Conservation (phyloP, 1,140 invertebrate species). For the Calosoma granatense region DNA sequence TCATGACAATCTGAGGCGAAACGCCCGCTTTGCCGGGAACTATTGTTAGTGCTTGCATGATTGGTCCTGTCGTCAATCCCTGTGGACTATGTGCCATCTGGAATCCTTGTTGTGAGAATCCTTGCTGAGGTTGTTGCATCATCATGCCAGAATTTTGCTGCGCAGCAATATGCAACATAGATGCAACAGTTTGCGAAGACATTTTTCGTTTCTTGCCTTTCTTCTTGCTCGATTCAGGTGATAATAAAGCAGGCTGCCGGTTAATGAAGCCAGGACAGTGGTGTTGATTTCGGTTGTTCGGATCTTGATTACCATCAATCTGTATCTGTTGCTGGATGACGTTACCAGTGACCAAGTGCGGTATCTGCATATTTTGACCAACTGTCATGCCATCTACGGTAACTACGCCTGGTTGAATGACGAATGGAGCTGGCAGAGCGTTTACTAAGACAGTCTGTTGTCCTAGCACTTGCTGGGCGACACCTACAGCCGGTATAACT, state of each 20-base stretch:
- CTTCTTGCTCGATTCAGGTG: conserved; percentile 58
- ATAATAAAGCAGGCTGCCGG: conserved; percentile 48
- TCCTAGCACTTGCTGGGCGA: conserved; percentile 52
- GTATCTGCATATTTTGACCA: conserved; percentile 54
- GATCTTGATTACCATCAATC: conserved; percentile 34
- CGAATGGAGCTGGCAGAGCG: conserved; percentile 65
- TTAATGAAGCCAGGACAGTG: conserved; percentile 40
- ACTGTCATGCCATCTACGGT: conserved; percentile 53
- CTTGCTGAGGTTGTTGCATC: conserved; percentile 38
- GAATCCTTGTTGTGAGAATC: conserved; percentile 50
- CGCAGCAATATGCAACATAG: conserved; percentile 61
- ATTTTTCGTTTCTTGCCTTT: conserved; percentile 64
- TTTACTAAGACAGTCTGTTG: conserved; percentile 75
- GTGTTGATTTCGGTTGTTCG: conserved; percentile 32
- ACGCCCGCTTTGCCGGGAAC: conserved; percentile 62
- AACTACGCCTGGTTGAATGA: conserved; percentile 66
- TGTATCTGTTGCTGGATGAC: conserved; percentile 46
- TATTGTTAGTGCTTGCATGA: conserved; percentile 64
- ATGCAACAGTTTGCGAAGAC: conserved; percentile 57
- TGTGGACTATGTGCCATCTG: conserved; percentile 51
- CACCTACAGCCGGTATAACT: conserved; percentile 46
- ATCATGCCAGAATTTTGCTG: conserved; percentile 30
- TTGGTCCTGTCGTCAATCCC: conserved; percentile 44
- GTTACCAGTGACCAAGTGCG: conserved; percentile 54
- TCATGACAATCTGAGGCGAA: conserved; percentile 60